Evolutionary conservation across 30 jellyfish, hydroid and myxozoan genomes (phyloP), one percentile per base, ranked within the genome.

Genomic region (Aurelia sp.): DNA sequence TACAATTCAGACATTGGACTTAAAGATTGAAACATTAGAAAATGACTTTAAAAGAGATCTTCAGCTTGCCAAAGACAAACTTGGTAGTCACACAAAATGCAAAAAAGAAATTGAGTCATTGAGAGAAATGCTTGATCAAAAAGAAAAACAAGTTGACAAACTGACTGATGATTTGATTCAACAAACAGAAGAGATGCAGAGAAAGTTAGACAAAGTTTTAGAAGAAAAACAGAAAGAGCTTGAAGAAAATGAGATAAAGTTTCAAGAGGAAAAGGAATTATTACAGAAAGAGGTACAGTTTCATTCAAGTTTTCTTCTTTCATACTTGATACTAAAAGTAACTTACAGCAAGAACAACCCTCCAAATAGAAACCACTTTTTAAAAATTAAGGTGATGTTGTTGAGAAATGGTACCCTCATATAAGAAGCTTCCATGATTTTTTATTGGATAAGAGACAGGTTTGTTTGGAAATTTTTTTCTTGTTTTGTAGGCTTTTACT

Each of bases 41-140:
- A 52, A 41, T 21, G 93, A 84, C 40, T 20, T 70, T 40, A 84
- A 62, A 64, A 84, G 64, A 35, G 78, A 73, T 21, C 74, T 84
- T 53, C 93, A 72, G 27, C 19, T 65, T 53, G 88, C 88, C 16
- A 84, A 84, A 40, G 87, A 72, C 20, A 84, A 84, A 52, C 27
- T 41, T 17, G 93, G 93, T 4, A 84, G 74, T 31, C 93, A 84
- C 57, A 65, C 20, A 35, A 76, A 84, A 73, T 84, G 93, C 55
- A 84, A 84, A 12, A 51, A 48, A 18, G 93, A 84, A 63, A 63
- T 84, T 8, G 93, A 84, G 1, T 10, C 18, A 13, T 53, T 84
- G 88, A 84, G 64, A 50, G 89, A 65, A 53, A 41, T 70, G 13
- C 22, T 86, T 72, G 60, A n/a, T 19, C 62, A 19, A 70, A 86